phyloP scores from a whole-genome alignment of 2,888 invertebrate genomes.

The Tiphia femorata region DNA sequence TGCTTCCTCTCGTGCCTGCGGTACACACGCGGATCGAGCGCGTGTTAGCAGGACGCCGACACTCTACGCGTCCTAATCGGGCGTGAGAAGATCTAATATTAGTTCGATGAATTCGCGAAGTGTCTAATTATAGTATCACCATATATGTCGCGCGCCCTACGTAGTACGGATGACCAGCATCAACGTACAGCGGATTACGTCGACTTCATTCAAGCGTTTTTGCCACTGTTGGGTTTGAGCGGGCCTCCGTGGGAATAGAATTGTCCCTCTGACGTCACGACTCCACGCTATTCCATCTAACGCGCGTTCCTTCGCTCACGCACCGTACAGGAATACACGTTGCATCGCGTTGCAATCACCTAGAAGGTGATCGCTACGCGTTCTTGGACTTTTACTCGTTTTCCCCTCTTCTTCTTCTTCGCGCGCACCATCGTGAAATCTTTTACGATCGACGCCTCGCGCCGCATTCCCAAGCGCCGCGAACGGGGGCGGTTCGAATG shows the following conservation, averaged over 20 bases:
- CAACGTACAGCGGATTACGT: constrained; percentile 29
- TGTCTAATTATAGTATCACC: constrained; percentile 54
- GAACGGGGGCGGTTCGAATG: neutral
- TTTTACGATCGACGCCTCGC: too few species aligned
- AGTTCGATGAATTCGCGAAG: constrained; percentile 37
- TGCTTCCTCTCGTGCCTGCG: constrained; percentile 18
- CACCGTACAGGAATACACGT: too few species aligned
- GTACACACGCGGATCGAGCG: constrained; percentile 6
- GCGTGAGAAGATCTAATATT: constrained; percentile 49
- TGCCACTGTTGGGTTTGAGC: neutral
- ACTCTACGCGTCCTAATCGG: constrained; percentile 25
- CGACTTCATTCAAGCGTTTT: constrained; percentile 54
- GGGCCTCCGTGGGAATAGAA: constrained; percentile 29
- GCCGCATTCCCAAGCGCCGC: neutral
- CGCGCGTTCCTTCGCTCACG: neutral
- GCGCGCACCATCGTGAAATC: too few species aligned
- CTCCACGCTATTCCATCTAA: neutral
- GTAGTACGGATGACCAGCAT: constrained; percentile 21
- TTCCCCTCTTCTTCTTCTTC: too few species aligned
- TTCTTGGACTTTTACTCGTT: too few species aligned
- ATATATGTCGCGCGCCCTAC: constrained; percentile 43
- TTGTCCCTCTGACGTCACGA: constrained; percentile 54
- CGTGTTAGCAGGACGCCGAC: constrained; percentile 15
- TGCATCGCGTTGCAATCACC: too few species aligned
- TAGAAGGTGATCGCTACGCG: too few species aligned